A percentile compares a stretch with the other conserved stretches of the same genome.
phyloP scores from a whole-genome alignment of 2,797 vertebrate genomes.

The Mormyrus hasselquistii region DNA sequence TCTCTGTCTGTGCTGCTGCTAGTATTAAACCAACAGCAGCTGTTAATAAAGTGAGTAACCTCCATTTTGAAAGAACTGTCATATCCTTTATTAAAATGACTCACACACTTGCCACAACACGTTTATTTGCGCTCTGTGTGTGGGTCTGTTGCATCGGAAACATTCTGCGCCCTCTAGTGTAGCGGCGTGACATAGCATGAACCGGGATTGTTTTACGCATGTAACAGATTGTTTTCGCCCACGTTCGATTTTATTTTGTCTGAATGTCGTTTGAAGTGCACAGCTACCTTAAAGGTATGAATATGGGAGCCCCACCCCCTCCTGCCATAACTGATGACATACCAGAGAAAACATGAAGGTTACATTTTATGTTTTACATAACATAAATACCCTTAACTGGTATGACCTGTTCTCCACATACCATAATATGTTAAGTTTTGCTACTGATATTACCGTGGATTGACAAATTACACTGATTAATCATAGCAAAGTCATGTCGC shows the following conservation, averaged over 20 bases:
- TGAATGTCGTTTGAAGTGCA: background rate
- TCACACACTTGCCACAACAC: background rate
- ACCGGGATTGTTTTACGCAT: background rate
- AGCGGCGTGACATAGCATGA: background rate
- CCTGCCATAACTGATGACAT: background rate
- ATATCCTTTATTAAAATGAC: background rate
- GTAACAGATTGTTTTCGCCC: background rate
- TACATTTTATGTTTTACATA: background rate
- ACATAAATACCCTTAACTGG: background rate
- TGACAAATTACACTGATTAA: background rate
- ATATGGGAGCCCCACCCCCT: background rate
- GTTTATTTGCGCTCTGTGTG: background rate
- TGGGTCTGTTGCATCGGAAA: background rate
- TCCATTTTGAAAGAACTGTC: background rate
- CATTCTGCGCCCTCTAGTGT: background rate
- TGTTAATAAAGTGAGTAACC: background rate
- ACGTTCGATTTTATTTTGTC: background rate
- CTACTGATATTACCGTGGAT: background rate
- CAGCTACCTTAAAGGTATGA: background rate
- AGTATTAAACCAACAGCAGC: background rate
- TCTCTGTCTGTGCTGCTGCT: background rate
- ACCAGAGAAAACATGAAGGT: background rate
- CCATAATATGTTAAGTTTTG: background rate
- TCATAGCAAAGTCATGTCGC: background rate
- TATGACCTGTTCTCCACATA: background rate